phyloP scores from a whole-genome alignment of 2,888 invertebrate species.

The Leucania comma region DNA sequence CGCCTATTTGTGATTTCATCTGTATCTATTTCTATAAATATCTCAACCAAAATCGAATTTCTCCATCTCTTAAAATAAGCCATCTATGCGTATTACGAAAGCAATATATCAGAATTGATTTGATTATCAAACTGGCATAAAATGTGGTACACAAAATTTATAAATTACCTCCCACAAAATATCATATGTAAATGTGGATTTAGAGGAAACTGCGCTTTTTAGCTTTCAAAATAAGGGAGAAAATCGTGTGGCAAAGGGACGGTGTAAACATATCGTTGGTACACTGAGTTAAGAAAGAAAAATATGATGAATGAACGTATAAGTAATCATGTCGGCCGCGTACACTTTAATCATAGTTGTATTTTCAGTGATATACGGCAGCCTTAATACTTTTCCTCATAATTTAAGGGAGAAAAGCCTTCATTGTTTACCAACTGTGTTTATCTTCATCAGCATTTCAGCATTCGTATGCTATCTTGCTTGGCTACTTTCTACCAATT shows the following conservation, averaged over 20 bases:
- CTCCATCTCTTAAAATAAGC: constrained; percentile 11
- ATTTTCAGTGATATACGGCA: constrained; percentile 59
- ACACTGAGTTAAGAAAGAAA: constrained; percentile 70
- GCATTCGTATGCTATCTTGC: not conserved
- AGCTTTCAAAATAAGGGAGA: constrained; percentile 49
- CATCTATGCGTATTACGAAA: constrained; percentile 39
- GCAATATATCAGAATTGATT: constrained; percentile 59
- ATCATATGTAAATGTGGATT: constrained; percentile 46
- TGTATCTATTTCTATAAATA: constrained; percentile 14
- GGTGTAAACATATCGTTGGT: constrained; percentile 66
- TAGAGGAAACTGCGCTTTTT: constrained; percentile 63
- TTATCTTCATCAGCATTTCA: constrained; percentile 21
- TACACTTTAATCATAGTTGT: constrained; percentile 77
- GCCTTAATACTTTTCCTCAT: constrained; percentile 42
- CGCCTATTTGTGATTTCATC: not conserved
- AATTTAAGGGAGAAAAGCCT: constrained; percentile 25
- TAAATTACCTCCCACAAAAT: constrained; percentile 57
- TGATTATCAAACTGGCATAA: constrained; percentile 61
- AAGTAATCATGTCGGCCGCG: constrained; percentile 76
- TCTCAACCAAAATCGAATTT: constrained; percentile 7
- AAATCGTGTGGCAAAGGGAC: constrained; percentile 59
- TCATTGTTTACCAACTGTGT: constrained; percentile 6
- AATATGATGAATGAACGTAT: constrained; percentile 81
- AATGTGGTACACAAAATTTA: constrained; percentile 66
- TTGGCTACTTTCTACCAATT: not conserved